Conservation (phyloP, 2,797 vertebrate genomes). For the Masticophis lateralis region DNA sequence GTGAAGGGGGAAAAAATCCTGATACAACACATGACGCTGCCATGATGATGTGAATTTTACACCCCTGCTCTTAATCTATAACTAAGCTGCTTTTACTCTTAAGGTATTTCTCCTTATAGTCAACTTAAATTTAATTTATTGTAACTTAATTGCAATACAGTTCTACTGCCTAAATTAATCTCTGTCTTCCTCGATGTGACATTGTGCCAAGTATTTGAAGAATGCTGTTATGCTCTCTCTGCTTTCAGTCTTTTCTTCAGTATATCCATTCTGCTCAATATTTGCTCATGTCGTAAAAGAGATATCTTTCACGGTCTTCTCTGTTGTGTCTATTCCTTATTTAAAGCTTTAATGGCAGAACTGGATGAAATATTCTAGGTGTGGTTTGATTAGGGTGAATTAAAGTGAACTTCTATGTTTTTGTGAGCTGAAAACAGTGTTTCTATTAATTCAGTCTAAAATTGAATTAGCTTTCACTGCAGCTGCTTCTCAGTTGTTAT, state of each 20-base stretch:
- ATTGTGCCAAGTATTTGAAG: neutral
- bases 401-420: neutral
- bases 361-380: neutral
- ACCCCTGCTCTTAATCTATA: neutral
- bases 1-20: no score
- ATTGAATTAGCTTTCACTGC: neutral
- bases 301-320: neutral
- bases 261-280: neutral
- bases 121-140: neutral
- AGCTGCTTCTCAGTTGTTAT: neutral
- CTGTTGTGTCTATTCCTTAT: neutral
- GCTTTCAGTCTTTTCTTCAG: neutral
- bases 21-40: no score
- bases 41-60: no score
- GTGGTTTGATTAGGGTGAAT: neutral
- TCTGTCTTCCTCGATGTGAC: neutral
- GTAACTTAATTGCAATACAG: neutral
- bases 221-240: neutral
- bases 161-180: neutral
- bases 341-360: neutral
- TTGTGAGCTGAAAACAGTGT: neutral
- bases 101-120: neutral
- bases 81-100: neutral
- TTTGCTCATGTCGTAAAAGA: neutral
- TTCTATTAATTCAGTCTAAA: neutral